Base-by-base conservation (phyloP, 2,113 vertebrate species). In the Genyomyrus donnyi region DNA sequence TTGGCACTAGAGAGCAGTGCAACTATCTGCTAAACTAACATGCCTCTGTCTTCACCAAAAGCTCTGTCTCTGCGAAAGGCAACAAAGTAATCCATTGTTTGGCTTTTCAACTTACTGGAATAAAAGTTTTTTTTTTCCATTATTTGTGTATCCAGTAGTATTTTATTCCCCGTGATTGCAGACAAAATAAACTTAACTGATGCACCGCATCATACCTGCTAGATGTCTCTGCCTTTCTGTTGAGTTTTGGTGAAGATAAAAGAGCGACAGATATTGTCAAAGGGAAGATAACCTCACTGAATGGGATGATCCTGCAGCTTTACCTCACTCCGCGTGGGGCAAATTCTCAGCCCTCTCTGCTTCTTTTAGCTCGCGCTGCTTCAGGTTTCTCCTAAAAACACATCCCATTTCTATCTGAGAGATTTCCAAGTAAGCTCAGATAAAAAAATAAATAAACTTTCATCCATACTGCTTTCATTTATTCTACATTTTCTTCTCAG, bases 11-110 rank as follows among this genome's bases (percentile, higher is more conserved):
- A 92, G 94, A 93, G 91, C 46, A 90, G 94, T 95, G 95, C 93
- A 95, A 94, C 95, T 94, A 95, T 95, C 95, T 93, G 90, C 92
- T 93, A 94, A 95, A 94, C 92, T 92, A 95, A 94, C 94, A 95
- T 91, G 93, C 88, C 91, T 92, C 92, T 93, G 92, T 95, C 92
- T 93, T 93, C 91, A 74, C 92, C 88, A 74, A 91, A 92, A 94
- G 93, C 91, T 90, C 80, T 89, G 90, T 91, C 92, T 93, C 91
- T 91, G 83, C 93, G 90, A 94, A 91, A 91, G 56, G 85, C 91
- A 94, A 95, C 93, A 94, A 93, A 95, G 92, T 93, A 85, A 91
- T 80, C 89, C 91, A 92, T 93, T 95, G 94, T 95, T 93, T 95
- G 91, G 93, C 93, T 93, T 95, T 92, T 85, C 80, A 90, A 90